Evolutionary conservation across 1,140 invertebrate species (phyloP).

Genomic region (Muscidifurax raptorellus): DNA sequence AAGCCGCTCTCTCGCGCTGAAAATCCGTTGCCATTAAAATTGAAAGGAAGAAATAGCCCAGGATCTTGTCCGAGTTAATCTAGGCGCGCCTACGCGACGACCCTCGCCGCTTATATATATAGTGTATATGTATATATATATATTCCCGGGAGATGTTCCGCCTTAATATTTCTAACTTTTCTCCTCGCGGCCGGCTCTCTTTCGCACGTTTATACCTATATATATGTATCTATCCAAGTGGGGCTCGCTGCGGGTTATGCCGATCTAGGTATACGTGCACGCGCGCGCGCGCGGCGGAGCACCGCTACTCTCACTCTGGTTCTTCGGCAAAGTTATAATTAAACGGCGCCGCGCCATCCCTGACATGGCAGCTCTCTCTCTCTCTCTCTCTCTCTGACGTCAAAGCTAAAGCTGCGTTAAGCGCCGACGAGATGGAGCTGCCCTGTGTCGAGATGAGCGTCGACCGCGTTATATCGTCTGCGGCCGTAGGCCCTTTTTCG

Average conservation of each 20-base stretch:
- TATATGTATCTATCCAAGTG: constrained; percentile 5
- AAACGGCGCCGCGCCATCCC: constrained; percentile 59
- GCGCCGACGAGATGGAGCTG: neutral
- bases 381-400: constrained; percentile 28
- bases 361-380: constrained; percentile 38
- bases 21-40: constrained; percentile 19
- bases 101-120: neutral
- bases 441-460: neutral
- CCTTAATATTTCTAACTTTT: constrained; percentile 50
- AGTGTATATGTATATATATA: too few species aligned
- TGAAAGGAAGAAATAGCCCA: constrained; percentile 17
- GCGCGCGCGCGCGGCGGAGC: too few species aligned
- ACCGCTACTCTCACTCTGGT: constrained; percentile 54
- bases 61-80: constrained; percentile 24
- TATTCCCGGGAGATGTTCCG: constrained; percentile 42
- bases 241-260: neutral
- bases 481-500: too few species aligned
- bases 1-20: neutral
- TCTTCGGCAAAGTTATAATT: constrained; percentile 69
- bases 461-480: neutral
- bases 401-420: constrained; percentile 31
- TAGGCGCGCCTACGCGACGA: neutral
- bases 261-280: too few species aligned
- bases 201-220: constrained; percentile 53
- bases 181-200: constrained; percentile 34